A percentile compares a stretch with the other conserved stretches of the same genome.
phyloP scores from a whole-genome alignment of 2,113 vertebrate genomes.

The Candoia aspera region DNA sequence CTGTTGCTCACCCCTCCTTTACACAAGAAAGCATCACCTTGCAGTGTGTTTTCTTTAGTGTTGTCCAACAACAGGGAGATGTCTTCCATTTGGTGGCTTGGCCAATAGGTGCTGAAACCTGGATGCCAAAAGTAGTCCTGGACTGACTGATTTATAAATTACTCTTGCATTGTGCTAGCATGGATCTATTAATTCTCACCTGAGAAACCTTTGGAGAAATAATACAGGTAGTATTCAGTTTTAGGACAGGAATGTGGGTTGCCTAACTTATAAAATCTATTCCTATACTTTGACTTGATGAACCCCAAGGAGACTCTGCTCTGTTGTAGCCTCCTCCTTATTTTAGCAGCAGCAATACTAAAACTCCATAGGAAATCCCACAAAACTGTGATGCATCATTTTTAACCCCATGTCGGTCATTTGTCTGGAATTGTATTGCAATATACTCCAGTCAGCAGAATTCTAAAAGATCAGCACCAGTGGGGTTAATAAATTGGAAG shows the following conservation, averaged over 20 bases:
- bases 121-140: no score
- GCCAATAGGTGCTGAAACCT: background rate
- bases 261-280: background rate
- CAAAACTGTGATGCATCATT: conserved; percentile 12
- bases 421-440: conserved; percentile 24
- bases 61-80: background rate
- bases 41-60: no score
- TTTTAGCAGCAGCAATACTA: conserved; percentile 40
- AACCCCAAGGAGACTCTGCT: background rate
- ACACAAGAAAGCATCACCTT: background rate
- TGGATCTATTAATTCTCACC: background rate
- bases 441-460: conserved; percentile 24
- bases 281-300: background rate
- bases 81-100: background rate
- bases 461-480: conserved; percentile 25
- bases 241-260: background rate
- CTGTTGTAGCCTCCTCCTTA: conserved; percentile 24
- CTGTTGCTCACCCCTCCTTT: background rate
- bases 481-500: conserved; percentile 36
- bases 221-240: no score
- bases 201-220: background rate
- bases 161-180: background rate
- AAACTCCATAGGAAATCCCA: conserved; percentile 46
- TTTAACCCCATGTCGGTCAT: conserved; percentile 31
- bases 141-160: background rate